Evolutionary conservation across 2,113 vertebrate species (phyloP), one percentile per base, ranked within the genome.

Genomic region (Syrmaticus mikado): DNA sequence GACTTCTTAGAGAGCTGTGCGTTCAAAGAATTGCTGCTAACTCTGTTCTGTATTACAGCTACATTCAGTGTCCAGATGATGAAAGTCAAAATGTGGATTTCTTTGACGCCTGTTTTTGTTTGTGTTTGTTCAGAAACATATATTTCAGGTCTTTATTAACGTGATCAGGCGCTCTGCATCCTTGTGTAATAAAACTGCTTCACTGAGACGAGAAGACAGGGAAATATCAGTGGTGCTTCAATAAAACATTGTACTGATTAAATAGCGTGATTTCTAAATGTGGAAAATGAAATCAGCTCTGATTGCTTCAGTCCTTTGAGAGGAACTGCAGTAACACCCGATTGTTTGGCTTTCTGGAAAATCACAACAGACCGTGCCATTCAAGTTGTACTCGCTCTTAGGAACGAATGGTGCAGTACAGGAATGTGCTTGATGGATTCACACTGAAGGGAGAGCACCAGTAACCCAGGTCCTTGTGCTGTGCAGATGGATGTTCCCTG

Each of bases 331-430:
- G 32, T 43, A 67, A 72, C 30, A n/a, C 12, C 13, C 0, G 1
- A 55, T 43, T 71, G 45, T 91, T 92, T 87, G 40, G 13, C 34
- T 86, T 84, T 9, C 21, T 68, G 6, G 50, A 64, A 62, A 73
- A 21, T 17, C 13, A 58, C 15, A 61, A 21, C 30, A 46, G 57
- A 53, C 52, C 10, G 34, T 76, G n/a, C 19, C 34, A 22, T 86
- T 83, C 6, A 11, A 6, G 72, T 40, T 65, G 30, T 57, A 50
- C 45, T 61, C 28, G 20, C 6, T 74, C 2, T 77, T 58, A 21
- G 0, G 2, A 82, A 30, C 2, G 1, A 65, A 67, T 84, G 68
- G 52, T 32, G 0, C 80, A 64, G 10, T 38, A 32, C 4, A 3
- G 61, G 8, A 66, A 20, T 14, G 8, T 7, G 32, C 67, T 57